Evolutionary conservation across 2,797 vertebrate genomes (phyloP), one percentile per base, ranked within the genome.

Genomic region (Aulostomus chinensis): DNA sequence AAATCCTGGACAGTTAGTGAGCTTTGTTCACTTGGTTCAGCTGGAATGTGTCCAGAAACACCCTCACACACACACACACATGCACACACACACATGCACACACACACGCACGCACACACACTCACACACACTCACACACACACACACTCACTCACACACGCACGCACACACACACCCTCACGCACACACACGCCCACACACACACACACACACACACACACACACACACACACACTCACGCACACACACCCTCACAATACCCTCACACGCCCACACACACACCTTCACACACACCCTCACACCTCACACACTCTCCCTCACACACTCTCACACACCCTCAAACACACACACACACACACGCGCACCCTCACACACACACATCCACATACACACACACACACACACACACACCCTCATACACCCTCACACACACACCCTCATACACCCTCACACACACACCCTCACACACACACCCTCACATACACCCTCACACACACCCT

Each of bases 21-120:
- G 88, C 93, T 94, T 94, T 94, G 93, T 94, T 94, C 93, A 87
- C 93, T 93, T 76, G 89, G 91, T 90, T 75, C 89, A 93, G 92
- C 93, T 95, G 96, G 94, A 95, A 91, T 80, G 30, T 46, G 85
- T 94, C 94, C 94, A 95, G 89, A 88, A 89, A 85, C 86, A 89
- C 88, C 86, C 73, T 36, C 48, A 66, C 43, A 45, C 48, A 42
- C 64, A 57, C 56, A 38, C 52, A 71, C 68, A 59, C 42, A 51
- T 57, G 52, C 40, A 14, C 70, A 38, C 37, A 40, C 57, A 62
- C 63, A 36, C 21, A 55, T 62, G 16, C 30, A 83, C 86, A 92
- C 91, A 92, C 92, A 80, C 55, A 28, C 46, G 33, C 36, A 36
- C 28, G 76, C 73, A 66, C 30, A 29, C 41, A 43, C 28, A 16